Evolutionary conservation across 2,888 invertebrate genomes (phyloP).

Genomic region (Stegana nigrithorax): DNA sequence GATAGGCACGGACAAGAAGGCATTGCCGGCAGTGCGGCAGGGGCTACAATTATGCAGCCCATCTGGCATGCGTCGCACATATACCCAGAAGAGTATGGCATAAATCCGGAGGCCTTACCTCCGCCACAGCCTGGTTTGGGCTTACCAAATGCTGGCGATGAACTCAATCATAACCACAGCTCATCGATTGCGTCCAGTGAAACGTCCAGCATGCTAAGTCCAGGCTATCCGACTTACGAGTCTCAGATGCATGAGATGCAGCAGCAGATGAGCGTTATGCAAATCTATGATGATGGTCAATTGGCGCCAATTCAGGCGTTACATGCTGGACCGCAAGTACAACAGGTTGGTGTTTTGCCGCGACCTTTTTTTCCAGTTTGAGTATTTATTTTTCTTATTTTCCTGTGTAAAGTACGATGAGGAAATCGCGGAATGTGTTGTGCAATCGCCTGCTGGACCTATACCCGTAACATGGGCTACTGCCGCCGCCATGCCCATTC

Average conservation of each 20-base stretch:
- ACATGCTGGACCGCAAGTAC: constrained; percentile 42
- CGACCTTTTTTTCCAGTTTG: not conserved
- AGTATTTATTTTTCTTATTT: not conserved
- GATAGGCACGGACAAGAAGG: constrained; percentile 45
- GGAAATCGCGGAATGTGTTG: constrained; percentile 53
- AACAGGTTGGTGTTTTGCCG: constrained; percentile 46
- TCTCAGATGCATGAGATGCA: constrained; percentile 64
- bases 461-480: constrained; percentile 47
- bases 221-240: constrained; percentile 65
- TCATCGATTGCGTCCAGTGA: constrained; percentile 62
- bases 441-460: constrained; percentile 31
- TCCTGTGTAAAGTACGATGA: constrained; percentile 54
- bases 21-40: not conserved
- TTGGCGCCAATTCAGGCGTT: constrained; percentile 48
- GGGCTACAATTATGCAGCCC: constrained; percentile 42
- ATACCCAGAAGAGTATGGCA: constrained; percentile 63
- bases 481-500: constrained; percentile 37
- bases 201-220: constrained; percentile 66
- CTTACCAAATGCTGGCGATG: constrained; percentile 44
- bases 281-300: constrained; percentile 63
- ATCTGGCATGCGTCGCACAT: constrained; percentile 63
- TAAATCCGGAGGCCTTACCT: constrained; percentile 43
- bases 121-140: constrained; percentile 29
- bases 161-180: constrained; percentile 62
- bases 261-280: constrained; percentile 66